phyloP scores from a whole-genome alignment of 2,113 vertebrate species.

The Callocephalon fimbriatum region DNA sequence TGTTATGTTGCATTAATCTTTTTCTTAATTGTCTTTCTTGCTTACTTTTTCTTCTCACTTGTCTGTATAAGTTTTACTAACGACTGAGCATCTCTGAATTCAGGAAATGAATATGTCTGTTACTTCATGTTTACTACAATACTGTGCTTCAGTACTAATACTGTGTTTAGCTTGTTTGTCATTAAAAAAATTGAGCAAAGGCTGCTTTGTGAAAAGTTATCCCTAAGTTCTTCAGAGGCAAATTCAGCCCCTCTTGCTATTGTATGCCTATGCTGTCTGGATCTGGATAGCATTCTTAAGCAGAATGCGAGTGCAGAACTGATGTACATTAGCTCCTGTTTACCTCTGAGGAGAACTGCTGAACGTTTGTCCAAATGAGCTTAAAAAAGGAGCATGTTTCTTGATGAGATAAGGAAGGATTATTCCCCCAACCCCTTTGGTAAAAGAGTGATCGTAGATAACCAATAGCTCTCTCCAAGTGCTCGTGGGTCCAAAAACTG shows the following conservation, averaged over 20 bases:
- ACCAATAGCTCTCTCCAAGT: neutral
- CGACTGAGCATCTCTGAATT: neutral
- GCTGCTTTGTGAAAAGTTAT: neutral
- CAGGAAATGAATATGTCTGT: neutral
- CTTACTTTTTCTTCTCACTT: neutral
- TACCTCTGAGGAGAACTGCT: neutral
- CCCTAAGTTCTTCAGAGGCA: neutral
- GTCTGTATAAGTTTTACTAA: neutral
- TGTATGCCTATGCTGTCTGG: neutral
- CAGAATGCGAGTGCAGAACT: neutral
- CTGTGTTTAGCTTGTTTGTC: neutral
- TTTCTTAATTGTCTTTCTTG: neutral
- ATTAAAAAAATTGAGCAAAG: neutral
- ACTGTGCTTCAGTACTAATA: neutral
- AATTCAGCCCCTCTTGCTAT: neutral
- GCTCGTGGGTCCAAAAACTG: neutral
- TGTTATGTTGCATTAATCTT: neutral
- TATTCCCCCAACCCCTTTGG: neutral
- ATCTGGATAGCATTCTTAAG: neutral
- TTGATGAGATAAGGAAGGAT: neutral
- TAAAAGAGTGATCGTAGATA: neutral
- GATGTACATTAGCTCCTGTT: neutral
- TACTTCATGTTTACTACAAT: neutral
- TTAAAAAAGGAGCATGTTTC: neutral
- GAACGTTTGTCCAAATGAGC: neutral